phyloP scores from a whole-genome alignment of 2,888 invertebrate species.

The Ommatoiulus sabulosus region DNA sequence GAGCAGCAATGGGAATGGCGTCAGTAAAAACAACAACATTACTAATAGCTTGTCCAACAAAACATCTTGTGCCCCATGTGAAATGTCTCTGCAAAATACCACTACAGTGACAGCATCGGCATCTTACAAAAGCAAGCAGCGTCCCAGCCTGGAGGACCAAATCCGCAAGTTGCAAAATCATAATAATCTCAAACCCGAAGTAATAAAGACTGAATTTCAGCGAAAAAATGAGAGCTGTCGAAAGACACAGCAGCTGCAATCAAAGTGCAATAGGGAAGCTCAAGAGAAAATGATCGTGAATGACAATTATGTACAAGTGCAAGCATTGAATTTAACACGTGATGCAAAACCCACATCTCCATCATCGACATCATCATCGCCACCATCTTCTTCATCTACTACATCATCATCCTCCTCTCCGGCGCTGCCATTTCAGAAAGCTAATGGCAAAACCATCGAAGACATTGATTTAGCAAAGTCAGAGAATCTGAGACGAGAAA shows the following conservation, averaged over 20 bases:
- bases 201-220: slow-evolving; percentile 44
- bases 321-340: slow-evolving; percentile 56
- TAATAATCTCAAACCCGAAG: slow-evolving; percentile 42
- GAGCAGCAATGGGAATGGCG: not conserved
- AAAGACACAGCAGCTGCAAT: slow-evolving; percentile 1
- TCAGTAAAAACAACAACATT: slow-evolving; percentile 39
- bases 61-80: slow-evolving; percentile 2
- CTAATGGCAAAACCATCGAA: slow-evolving; percentile 5
- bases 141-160: slow-evolving; percentile 9
- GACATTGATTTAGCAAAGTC: slow-evolving; percentile 28
- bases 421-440: not conserved
- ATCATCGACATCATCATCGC: slow-evolving; percentile 30
- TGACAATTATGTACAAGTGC: slow-evolving; percentile 54
- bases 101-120: not conserved
- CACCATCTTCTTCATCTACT: slow-evolving; percentile 44
- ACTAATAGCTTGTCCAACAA: not conserved
- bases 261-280: slow-evolving; percentile 45
- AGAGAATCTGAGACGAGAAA: not conserved
- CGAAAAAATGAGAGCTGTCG: slow-evolving; percentile 45
- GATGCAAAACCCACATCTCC: slow-evolving; percentile 49
- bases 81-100: slow-evolving; percentile 1
- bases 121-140: not conserved
- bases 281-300: slow-evolving; percentile 21
- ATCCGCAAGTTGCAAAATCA: slow-evolving; percentile 23
- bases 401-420: slow-evolving; percentile 38